Evolutionary conservation across 2,797 vertebrate genomes (phyloP).

Genomic region (Kryptopterus vitreolus): DNA sequence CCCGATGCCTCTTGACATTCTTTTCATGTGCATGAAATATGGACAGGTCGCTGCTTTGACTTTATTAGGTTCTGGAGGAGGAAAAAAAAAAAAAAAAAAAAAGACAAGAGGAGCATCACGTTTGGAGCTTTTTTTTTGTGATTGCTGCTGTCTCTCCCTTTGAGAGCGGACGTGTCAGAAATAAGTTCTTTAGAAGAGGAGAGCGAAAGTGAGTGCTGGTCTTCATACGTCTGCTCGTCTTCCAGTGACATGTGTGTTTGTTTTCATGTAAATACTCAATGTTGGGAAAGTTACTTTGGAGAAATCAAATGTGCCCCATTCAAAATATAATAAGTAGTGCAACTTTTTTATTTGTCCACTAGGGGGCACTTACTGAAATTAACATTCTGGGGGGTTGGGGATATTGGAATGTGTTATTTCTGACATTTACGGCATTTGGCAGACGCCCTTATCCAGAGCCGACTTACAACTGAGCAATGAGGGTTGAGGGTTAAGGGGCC

Average conservation of each 20-base stretch:
- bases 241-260: too few relatives aligned
- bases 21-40: constrained; percentile 44
- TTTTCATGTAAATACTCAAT: constrained; percentile 67
- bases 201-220: constrained; percentile 67
- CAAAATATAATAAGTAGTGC: too few relatives aligned
- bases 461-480: too few relatives aligned
- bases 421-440: too few relatives aligned
- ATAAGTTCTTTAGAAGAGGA: constrained; percentile 18
- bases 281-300: too few relatives aligned
- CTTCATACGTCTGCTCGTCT: constrained; percentile 69
- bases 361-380: too few relatives aligned
- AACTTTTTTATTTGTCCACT: too few relatives aligned
- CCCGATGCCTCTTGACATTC: constrained; percentile 67
- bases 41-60: constrained; percentile 28
- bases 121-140: background rate
- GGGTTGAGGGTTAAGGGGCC: too few relatives aligned
- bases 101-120: background rate
- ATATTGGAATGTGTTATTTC: too few relatives aligned
- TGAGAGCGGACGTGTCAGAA: background rate
- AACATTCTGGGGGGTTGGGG: too few relatives aligned
- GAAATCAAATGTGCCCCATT: too few relatives aligned
- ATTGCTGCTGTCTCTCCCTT: background rate
- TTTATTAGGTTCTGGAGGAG: constrained; percentile 24
- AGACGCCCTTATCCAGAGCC: too few relatives aligned
- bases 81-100: background rate